phyloP scores from a whole-genome alignment of 2,797 vertebrate species.

The Tenualosa thibaudeaui region DNA sequence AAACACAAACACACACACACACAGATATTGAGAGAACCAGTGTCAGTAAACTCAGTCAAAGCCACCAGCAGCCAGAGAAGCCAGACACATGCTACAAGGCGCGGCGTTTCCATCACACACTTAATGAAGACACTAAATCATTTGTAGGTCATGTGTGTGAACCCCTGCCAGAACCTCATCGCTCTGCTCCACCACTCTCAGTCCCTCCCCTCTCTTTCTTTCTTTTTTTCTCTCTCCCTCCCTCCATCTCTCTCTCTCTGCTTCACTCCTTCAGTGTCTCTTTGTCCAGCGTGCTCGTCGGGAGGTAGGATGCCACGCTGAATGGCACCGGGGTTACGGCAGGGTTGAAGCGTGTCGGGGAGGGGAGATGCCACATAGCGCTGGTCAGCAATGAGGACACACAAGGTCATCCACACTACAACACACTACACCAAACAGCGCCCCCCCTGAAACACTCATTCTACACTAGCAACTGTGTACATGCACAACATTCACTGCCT shows the following conservation, averaged over 20 bases:
- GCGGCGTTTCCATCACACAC: conserved; percentile 45
- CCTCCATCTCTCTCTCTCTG: conserved; percentile 38
- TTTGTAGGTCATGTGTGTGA: conserved; percentile 75
- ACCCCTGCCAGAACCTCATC: conserved; percentile 74
- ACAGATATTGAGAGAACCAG: conserved; percentile 56
- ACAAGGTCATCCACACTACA: background rate
- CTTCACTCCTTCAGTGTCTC: background rate
- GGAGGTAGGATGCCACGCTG: background rate
- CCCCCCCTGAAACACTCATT: background rate
- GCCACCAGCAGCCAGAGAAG: conserved; percentile 20
- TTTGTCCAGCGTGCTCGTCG: background rate
- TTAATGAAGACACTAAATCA: conserved; percentile 78
- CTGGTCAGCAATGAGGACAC: background rate
- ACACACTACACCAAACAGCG: background rate
- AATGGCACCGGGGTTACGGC: background rate
- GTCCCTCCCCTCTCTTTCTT: conserved; percentile 29
- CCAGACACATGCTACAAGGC: conserved; percentile 39
- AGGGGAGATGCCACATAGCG: background rate
- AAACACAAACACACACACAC: conserved; percentile 58
- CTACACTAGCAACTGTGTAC: background rate
- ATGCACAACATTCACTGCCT: background rate
- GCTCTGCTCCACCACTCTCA: conserved; percentile 25
- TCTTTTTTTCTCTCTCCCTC: conserved; percentile 31
- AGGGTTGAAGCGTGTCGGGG: background rate
- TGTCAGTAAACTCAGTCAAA: background rate